These are phyloP conservation scores for Rhaphigaster nebulosa DNA, from an alignment of 2,888 invertebrate species.

Conservation along the genomic window DNA sequence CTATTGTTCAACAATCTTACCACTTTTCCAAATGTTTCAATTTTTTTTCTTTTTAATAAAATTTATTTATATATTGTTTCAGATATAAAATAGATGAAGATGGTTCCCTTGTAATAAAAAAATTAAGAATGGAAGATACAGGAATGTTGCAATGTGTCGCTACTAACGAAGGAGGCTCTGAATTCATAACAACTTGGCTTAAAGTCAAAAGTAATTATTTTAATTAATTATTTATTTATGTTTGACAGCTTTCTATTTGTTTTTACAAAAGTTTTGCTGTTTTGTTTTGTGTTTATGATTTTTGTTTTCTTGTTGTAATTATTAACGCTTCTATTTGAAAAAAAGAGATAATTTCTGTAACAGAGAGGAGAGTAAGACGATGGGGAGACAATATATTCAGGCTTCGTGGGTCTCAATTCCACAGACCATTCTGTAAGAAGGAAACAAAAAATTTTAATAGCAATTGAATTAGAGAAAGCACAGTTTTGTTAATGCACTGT, in stretches of 20 bases:
- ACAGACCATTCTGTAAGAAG: conserved; percentile 58
- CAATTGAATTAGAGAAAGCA: conserved; percentile 6
- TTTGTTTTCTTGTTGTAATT: neutral
- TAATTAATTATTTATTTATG: neutral
- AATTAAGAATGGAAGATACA: conserved; percentile 85
- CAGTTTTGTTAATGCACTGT: conserved; percentile 46
- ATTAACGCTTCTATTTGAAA: conserved; percentile 27
- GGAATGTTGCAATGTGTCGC: conserved; percentile 97
- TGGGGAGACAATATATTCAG: conserved; percentile 61
- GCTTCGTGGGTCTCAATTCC: conserved; percentile 62
- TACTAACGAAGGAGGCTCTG: conserved; percentile 90
- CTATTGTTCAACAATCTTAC: conserved; percentile 69
- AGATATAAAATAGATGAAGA: conserved; percentile 86
- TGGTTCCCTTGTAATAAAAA: conserved; percentile 85
- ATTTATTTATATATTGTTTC: conserved; percentile 65
- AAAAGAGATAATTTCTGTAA: conserved; percentile 59
- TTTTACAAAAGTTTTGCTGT: neutral
- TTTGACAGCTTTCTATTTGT: conserved; percentile 26
- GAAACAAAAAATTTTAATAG: conserved; percentile 45
- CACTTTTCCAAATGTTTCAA: conserved; percentile 69
- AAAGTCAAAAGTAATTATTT: conserved; percentile 91
- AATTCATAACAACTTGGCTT: conserved; percentile 90
- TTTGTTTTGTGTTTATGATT: neutral
- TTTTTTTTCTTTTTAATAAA: neutral
- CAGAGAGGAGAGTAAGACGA: conserved; percentile 62